Conservation (phyloP, 2,888 invertebrate species). For the Oithona nana region DNA sequence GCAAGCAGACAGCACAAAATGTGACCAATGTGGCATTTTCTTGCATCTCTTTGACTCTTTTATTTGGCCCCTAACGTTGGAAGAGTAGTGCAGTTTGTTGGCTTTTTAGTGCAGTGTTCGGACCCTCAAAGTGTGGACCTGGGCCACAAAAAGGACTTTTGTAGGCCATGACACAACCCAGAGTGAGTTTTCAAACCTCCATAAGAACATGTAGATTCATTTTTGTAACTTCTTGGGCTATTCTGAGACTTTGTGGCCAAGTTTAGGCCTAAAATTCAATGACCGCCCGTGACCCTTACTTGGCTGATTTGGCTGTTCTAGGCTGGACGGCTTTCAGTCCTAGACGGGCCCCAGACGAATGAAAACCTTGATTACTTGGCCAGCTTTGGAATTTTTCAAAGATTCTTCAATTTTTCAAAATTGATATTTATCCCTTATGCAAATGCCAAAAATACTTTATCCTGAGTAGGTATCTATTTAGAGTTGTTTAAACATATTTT, state of each 20-base stretch:
- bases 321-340: neutral
- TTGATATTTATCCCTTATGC: too few relatives aligned
- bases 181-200: neutral
- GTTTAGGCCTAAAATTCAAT: neutral
- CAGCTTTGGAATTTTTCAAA: too few relatives aligned
- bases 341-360: neutral
- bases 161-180: neutral
- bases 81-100: neutral
- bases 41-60: neutral
- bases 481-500: too few relatives aligned
- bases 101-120: neutral
- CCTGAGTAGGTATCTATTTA: too few relatives aligned
- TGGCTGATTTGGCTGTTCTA: neutral
- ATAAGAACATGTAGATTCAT: too few relatives aligned
- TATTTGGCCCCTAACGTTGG: neutral
- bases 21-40: neutral
- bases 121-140: neutral
- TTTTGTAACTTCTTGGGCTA: too few relatives aligned
- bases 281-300: neutral
- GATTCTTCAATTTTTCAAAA: too few relatives aligned
- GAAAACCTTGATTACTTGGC: neutral
- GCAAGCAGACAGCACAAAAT: neutral
- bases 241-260: too few relatives aligned
- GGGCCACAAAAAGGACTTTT: neutral
- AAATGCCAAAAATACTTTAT: too few relatives aligned